A percentile compares a stretch with the other conserved stretches of the same genome.
Conservation (phyloP, 1,140 invertebrate genomes). For the Pseudoatta argentina region DNA sequence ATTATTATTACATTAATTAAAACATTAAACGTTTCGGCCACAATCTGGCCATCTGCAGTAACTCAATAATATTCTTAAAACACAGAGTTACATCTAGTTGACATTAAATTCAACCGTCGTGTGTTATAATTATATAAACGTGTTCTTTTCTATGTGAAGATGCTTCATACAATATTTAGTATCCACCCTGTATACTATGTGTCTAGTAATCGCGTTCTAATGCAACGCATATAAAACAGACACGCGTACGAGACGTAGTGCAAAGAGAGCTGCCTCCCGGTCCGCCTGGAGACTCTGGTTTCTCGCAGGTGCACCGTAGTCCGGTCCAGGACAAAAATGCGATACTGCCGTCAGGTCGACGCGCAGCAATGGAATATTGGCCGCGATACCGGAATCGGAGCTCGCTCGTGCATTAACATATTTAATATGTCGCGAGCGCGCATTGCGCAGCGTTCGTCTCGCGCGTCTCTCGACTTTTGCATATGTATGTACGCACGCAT, state of each 20-base stretch:
- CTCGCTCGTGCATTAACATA: slow-evolving; percentile 70
- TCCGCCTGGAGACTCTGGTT: slow-evolving; percentile 20
- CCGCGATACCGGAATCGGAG: slow-evolving; percentile 68
- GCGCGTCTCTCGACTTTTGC: not conserved
- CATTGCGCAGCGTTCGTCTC: not conserved
- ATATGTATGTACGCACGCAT: slow-evolving; percentile 45
- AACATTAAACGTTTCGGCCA: too few relatives aligned
- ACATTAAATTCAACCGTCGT: too few relatives aligned
- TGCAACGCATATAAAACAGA: not conserved
- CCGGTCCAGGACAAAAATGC: slow-evolving; percentile 53
- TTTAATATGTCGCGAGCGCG: slow-evolving; percentile 61
- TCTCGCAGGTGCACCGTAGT: slow-evolving; percentile 61
- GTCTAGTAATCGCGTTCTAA: not conserved
- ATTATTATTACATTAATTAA: too few relatives aligned
- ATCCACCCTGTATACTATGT: not conserved
- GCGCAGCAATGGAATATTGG: slow-evolving; percentile 67
- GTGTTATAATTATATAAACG: too few relatives aligned
- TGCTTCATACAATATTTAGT: too few relatives aligned
- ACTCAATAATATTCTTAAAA: too few relatives aligned
- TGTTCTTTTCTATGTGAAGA: too few relatives aligned
- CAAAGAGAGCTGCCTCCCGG: not conserved
- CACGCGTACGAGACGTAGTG: not conserved
- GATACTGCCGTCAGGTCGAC: slow-evolving; percentile 48
- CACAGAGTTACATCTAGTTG: too few relatives aligned
- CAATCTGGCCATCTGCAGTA: too few relatives aligned